phyloP scores from a whole-genome alignment of 2,888 invertebrate genomes.

The Molanna angustata region DNA sequence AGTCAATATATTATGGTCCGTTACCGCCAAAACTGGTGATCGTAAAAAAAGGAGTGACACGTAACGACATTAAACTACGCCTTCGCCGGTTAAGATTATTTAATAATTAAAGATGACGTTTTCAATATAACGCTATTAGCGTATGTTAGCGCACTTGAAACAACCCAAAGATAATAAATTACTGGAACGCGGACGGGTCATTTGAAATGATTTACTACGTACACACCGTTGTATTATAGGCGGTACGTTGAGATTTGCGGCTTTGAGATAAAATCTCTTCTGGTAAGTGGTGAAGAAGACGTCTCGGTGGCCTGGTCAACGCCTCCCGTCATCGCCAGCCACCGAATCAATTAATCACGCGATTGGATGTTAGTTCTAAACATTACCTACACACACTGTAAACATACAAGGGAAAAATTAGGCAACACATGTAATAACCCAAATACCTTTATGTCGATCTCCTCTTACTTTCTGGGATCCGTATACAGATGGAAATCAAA shows the following conservation, averaged over 20 bases:
- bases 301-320: slow-evolving; percentile 21
- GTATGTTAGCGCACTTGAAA: slow-evolving; percentile 15
- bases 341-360: slow-evolving; percentile 19
- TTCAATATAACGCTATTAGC: slow-evolving; percentile 24
- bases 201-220: slow-evolving; percentile 22
- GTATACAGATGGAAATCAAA: too few species aligned
- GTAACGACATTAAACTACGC: slow-evolving; percentile 5
- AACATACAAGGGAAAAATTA: too few species aligned
- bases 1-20: too few species aligned
- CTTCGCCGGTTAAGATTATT: slow-evolving; percentile 17
- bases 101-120: slow-evolving; percentile 29
- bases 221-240: slow-evolving; percentile 9
- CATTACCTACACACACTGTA: too few species aligned
- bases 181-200: slow-evolving; percentile 23
- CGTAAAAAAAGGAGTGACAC: slow-evolving; percentile 16
- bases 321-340: slow-evolving; percentile 20
- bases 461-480: too few species aligned
- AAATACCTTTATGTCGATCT: too few species aligned
- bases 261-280: slow-evolving; percentile 23
- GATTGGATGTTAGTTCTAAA: slow-evolving; percentile 15
- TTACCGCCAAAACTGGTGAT: background rate
- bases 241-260: slow-evolving; percentile 14
- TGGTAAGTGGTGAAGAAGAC: slow-evolving; percentile 16
- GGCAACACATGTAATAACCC: too few species aligned
- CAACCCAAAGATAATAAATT: slow-evolving; percentile 28